Conservation (phyloP, 2,113 vertebrate genomes). For the human region DNA sequence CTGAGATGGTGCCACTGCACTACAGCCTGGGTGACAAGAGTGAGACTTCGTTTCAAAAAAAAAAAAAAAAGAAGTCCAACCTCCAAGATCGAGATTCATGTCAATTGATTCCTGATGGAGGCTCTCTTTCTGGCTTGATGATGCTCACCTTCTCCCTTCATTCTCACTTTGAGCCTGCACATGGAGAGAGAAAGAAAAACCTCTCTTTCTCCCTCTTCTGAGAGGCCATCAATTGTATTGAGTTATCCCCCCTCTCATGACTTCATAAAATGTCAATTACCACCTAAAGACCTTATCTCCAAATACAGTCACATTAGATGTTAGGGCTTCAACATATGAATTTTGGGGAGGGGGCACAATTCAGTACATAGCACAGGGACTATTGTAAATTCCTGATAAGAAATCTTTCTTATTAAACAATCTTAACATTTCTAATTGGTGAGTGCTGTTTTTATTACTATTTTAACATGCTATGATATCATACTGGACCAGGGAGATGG, state of each 20-base stretch:
- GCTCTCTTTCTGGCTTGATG: background rate
- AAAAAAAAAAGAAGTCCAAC: no score
- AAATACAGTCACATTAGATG: background rate
- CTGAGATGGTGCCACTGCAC: no score
- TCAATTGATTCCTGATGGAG: background rate
- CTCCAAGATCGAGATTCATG: background rate
- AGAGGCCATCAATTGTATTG: background rate
- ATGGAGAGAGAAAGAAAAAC: background rate
- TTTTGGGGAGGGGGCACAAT: background rate
- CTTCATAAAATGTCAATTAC: background rate
- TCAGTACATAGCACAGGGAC: background rate
- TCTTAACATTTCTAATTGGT: background rate
- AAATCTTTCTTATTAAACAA: background rate
- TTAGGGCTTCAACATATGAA: background rate
- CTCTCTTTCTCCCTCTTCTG: no score
- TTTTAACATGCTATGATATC: background rate
- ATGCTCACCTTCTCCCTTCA: background rate
- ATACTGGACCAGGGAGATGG: fast-evolving
- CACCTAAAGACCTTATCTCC: background rate
- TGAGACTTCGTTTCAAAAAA: no score
- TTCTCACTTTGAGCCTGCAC: background rate
- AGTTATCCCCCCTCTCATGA: background rate
- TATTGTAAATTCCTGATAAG: background rate
- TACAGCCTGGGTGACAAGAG: no score
- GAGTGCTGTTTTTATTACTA: background rate